Base-by-base conservation (phyloP, 2,888 invertebrate genomes). In the Helicoverpa assulta region DNA sequence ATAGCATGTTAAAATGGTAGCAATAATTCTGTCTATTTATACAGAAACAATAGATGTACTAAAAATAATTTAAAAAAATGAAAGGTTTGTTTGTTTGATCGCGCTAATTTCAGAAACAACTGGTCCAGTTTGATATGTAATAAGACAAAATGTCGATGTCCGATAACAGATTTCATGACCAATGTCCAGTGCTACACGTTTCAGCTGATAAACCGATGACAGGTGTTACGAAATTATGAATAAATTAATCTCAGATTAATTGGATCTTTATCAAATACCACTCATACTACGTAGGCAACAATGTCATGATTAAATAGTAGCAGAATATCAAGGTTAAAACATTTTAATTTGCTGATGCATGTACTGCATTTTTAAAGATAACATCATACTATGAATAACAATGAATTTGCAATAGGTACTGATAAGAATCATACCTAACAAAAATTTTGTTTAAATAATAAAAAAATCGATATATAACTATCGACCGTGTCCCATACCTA, bases 401-500 rank as follows among this genome's bases (percentile, higher is more conserved):
- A 47, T 16, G 16, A 16, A 43, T n/a, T 14, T 47, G 47, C 6
- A 47, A 47, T 47, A 6, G n/a, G 5, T n/a, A 47, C 0, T 43
- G 43, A 14, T 40, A 14, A 14, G 1, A 40, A 12, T 40, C 8
- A 40, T 12, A 40, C 40, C 40, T 40, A 14, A 40, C 10, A 33
- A 7, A 33, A 7, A 33, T 4, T 10, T 6, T 33, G 33, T 33
- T 33, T 0, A 1, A 1, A 33, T n/a, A 33, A 33, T 1, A 47
- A 73, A 53, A 19, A 5, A 63, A 67, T 76, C 79, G 74, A 78
- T n/a, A 29, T 14, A 33, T 67, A 26, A 16, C 6, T n/a, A 40
- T 16, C 40, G 8, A 0, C 5, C 18, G 14, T 19, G 58, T 76
- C 83, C 60, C 89, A 82, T 73, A 88, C 50, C 85, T 87, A 85